Conservation (phyloP, 2,888 invertebrate genomes). For the Melanchra persicariae region DNA sequence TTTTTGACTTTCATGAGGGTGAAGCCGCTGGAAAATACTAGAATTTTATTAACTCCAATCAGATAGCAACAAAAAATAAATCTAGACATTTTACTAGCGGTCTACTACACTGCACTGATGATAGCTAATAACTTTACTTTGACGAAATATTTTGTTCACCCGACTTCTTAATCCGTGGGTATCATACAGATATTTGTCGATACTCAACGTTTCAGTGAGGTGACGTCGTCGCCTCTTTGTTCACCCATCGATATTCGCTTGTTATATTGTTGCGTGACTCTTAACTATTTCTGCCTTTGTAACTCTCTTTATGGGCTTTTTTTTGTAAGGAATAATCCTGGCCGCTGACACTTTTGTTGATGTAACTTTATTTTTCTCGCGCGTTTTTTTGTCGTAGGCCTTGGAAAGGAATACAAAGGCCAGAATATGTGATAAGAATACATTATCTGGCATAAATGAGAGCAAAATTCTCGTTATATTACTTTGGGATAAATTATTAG, state of each 20-base stretch:
- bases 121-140: background rate
- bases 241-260: constrained; percentile 76
- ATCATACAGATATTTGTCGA: constrained; percentile 76
- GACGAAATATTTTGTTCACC: background rate
- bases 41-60: background rate
- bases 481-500: background rate
- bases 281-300: constrained; percentile 74
- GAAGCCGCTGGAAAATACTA: no score
- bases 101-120: no score
- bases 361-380: constrained; percentile 54
- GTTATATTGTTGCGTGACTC: constrained; percentile 78
- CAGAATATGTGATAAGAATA: constrained; percentile 27
- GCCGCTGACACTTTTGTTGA: constrained; percentile 62
- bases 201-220: constrained; percentile 74
- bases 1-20: no score
- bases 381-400: constrained; percentile 14
- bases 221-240: constrained; percentile 78
- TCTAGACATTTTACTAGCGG: no score
- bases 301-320: constrained; percentile 67
- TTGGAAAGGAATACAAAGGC: constrained; percentile 21
- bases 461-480: background rate
- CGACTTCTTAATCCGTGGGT: constrained; percentile 60
- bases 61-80: background rate
- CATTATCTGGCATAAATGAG: constrained; percentile 5
- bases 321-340: constrained; percentile 65